Evolutionary conservation across 2,888 invertebrate species (phyloP).

Genomic region (Amorpha juglandis): DNA sequence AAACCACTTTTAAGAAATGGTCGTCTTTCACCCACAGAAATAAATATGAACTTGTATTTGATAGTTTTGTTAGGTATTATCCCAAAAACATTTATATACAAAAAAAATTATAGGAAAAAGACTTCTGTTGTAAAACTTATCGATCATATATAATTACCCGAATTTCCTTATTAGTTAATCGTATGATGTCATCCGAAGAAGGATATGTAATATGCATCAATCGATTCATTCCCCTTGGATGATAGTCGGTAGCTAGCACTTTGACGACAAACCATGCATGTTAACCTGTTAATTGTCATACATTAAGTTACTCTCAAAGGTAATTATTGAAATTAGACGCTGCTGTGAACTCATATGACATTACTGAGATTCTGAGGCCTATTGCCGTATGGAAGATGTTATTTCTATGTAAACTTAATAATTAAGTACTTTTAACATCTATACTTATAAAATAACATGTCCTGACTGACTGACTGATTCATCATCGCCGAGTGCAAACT

Average conservation of each 20-base stretch:
- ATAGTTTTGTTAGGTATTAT: no score
- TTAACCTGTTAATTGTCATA: background rate
- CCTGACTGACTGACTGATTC: no score
- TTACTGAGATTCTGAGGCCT: background rate
- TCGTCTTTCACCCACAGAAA: no score
- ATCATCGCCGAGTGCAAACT: no score
- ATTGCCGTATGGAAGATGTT: background rate
- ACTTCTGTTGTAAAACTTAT: no score
- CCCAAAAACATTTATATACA: no score
- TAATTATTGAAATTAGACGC: conserved; percentile 16
- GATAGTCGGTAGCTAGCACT: conserved; percentile 7
- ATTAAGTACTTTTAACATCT: no score
- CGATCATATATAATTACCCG: background rate
- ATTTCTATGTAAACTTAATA: no score
- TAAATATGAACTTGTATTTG: no score
- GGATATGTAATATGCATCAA: conserved; percentile 1
- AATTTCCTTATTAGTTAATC: background rate
- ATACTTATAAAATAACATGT: no score
- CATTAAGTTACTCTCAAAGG: conserved; percentile 6
- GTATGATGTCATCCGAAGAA: background rate
- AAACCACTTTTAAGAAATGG: no score
- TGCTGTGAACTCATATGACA: background rate
- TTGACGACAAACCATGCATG: conserved; percentile 11
- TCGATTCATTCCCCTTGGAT: background rate
- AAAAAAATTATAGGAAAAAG: no score